Evolutionary conservation across 1,140 invertebrate genomes (phyloP).

Genomic region (Geopemphigus sp.): DNA sequence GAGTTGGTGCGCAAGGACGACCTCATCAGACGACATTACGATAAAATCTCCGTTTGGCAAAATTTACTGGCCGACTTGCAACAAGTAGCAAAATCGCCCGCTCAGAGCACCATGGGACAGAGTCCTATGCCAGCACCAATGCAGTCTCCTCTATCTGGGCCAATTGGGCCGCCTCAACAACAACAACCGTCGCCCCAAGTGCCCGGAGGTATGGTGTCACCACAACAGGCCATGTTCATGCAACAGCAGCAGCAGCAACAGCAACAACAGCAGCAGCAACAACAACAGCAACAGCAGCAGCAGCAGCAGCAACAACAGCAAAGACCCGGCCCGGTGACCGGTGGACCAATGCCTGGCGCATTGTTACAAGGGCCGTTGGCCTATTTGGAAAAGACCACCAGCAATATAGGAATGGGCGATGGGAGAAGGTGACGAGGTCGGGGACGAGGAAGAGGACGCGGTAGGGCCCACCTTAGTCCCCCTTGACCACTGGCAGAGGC

Average conservation of each 20-base stretch:
- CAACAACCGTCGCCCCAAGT: slow-evolving; percentile 36
- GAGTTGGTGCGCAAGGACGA: slow-evolving; percentile 85
- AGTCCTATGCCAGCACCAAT: slow-evolving; percentile 42
- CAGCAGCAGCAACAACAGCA: slow-evolving; percentile 43
- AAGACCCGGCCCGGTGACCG: slow-evolving; percentile 53
- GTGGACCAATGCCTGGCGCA: slow-evolving; percentile 55
- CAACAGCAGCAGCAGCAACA: slow-evolving; percentile 58
- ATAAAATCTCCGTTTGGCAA: slow-evolving; percentile 87
- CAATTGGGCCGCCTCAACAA: slow-evolving; percentile 35
- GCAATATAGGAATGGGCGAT: slow-evolving; percentile 76
- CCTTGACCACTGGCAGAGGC: slow-evolving; percentile 46
- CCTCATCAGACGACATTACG: slow-evolving; percentile 82
- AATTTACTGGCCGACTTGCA: slow-evolving; percentile 72
- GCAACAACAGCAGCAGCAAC: slow-evolving; percentile 56
- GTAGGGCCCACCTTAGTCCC: slow-evolving; percentile 56
- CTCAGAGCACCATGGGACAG: slow-evolving; percentile 41
- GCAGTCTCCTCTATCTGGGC: slow-evolving; percentile 34
- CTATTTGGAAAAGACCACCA: slow-evolving; percentile 77
- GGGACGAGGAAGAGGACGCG: slow-evolving; percentile 68
- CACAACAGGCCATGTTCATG: slow-evolving; percentile 62
- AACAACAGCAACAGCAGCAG: slow-evolving; percentile 53
- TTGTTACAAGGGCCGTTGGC: slow-evolving; percentile 71
- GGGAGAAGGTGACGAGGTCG: slow-evolving; percentile 69
- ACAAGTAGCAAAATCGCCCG: slow-evolving; percentile 58
- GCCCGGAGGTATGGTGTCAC: slow-evolving; percentile 53